These are phyloP conservation scores for Andrena bucephala DNA, from an alignment of 2,888 invertebrate genomes.

Conservation along the genomic window DNA sequence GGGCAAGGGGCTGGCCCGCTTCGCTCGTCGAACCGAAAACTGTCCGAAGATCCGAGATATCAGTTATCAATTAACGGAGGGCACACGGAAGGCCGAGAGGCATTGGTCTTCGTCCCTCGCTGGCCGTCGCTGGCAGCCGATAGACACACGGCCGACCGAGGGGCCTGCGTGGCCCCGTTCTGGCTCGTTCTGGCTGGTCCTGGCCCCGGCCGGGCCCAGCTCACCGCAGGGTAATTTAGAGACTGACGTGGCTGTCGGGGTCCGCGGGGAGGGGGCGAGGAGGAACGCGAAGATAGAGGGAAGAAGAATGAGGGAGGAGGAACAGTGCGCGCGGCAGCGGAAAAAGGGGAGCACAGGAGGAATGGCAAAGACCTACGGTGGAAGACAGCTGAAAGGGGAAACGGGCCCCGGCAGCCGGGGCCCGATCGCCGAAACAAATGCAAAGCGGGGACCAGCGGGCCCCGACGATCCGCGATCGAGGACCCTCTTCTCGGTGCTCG, in stretches of 20 bases:
- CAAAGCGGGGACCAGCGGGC: slow-evolving; percentile 77
- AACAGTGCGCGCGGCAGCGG: slow-evolving; percentile 59
- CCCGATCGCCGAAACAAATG: slow-evolving; percentile 82
- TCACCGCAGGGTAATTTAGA: slow-evolving; percentile 80
- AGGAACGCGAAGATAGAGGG: slow-evolving; percentile 60
- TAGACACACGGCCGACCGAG: slow-evolving; percentile 47
- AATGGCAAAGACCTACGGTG: slow-evolving; percentile 68
- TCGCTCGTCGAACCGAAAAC: slow-evolving; percentile 47
- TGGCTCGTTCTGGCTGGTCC: too few species aligned
- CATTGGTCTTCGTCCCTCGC: slow-evolving; percentile 74
- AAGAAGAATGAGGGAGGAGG: slow-evolving; percentile 64
- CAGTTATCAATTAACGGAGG: slow-evolving; percentile 82
- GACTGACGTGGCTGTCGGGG: slow-evolving; percentile 78
- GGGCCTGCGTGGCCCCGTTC: slow-evolving; percentile 15
- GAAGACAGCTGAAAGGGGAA: slow-evolving; percentile 81
- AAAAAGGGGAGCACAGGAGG: slow-evolving; percentile 69
- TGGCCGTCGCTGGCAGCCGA: slow-evolving; percentile 62
- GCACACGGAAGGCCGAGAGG: slow-evolving; percentile 76
- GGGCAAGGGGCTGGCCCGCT: not conserved
- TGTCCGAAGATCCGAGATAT: slow-evolving; percentile 79
- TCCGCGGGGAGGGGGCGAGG: slow-evolving; percentile 48
- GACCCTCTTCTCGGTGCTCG: slow-evolving; percentile 65
- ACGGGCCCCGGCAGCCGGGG: slow-evolving; percentile 58
- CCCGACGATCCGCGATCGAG: slow-evolving; percentile 66
- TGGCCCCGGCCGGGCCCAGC: slow-evolving; percentile 26